Evolutionary conservation across 2,113 vertebrate species (phyloP).

Genomic region (Plecotus auritus): DNA sequence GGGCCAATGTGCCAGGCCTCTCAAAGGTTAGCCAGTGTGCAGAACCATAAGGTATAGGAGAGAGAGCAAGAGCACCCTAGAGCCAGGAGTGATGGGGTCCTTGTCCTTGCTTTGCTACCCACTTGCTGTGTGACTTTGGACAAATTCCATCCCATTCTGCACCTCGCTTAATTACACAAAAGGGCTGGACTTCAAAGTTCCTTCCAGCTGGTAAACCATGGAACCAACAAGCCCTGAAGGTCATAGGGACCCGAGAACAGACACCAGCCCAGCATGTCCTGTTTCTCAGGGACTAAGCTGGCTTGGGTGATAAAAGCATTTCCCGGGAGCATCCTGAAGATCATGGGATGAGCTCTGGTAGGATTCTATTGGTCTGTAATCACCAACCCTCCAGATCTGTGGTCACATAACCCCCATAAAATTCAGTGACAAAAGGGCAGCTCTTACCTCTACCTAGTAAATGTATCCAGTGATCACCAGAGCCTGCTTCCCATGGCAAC

Average conservation of each 20-base stretch:
- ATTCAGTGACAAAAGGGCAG: constrained; percentile 71
- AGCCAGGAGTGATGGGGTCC: background rate
- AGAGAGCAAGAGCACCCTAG: background rate
- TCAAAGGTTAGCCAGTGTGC: background rate
- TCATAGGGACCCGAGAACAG: background rate
- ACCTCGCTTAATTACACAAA: background rate
- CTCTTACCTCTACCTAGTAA: constrained; percentile 76
- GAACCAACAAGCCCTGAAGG: background rate
- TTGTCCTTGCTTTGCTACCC: background rate
- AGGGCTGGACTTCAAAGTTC: background rate
- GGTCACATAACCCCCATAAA: constrained; percentile 58
- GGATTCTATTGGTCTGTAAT: constrained; percentile 58
- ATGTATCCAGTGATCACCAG: constrained; percentile 75
- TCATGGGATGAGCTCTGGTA: constrained; percentile 48
- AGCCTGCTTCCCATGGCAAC: constrained; percentile 77
- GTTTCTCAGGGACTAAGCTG: constrained; percentile 5
- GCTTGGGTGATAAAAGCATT: background rate
- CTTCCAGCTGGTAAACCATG: background rate
- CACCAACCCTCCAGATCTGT: constrained; percentile 56
- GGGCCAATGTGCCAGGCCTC: background rate
- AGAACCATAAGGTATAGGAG: background rate
- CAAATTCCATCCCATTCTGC: background rate
- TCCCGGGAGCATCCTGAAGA: background rate
- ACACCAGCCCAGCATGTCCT: background rate
- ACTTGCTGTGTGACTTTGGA: background rate